Evolutionary conservation across 1,140 invertebrate genomes (phyloP), one percentile per base, ranked within the genome.

Genomic region (Panagrolaimus sp.): DNA sequence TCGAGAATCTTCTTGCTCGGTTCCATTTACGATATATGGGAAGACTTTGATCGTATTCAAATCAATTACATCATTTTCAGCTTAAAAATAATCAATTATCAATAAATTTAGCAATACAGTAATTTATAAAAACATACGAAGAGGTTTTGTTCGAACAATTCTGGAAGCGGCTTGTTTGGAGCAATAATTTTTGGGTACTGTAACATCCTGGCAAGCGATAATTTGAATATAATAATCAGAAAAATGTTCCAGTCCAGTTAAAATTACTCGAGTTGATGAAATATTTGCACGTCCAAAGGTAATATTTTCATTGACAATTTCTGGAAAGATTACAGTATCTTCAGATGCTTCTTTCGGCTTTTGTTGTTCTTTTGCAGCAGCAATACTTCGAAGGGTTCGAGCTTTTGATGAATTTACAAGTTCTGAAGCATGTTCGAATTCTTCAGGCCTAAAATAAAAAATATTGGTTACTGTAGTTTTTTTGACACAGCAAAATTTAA

Each of bases 161-260:
- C n/a, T 43, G 1, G 43, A 32, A 46, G 45, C 43, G 14, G 67
- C 48, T 26, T 32, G 68, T 71, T 76, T 76, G 7, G 32, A 38
- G 32, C 32, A 38, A 38, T 38, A 7, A 38, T 38, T 38, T 38
- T 38, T 7, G 7, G 32, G 32, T 38, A 38, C 32, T 32, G 75
- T 76, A 12, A 67, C 47, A 70, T 81, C 71, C 58, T 81, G 74
- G 69, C 76, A 79, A 7, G 74, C 76, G 48, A 46, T 28, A 79
- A 65, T 71, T 67, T 26, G 10, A 72, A 87, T 85, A 28, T 79
- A 83, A 70, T 88, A 88, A 67, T 84, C 79, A 28, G 84, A 82
- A 71, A 82, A 88, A 75, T 88, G 87, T 32, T 78, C 78, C 9
- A 87, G 79, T 47, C 83, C 82, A 14, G 75, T 75, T 1, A 87